Conservation (phyloP, 2,888 invertebrate genomes). For the Tinea trinotella region DNA sequence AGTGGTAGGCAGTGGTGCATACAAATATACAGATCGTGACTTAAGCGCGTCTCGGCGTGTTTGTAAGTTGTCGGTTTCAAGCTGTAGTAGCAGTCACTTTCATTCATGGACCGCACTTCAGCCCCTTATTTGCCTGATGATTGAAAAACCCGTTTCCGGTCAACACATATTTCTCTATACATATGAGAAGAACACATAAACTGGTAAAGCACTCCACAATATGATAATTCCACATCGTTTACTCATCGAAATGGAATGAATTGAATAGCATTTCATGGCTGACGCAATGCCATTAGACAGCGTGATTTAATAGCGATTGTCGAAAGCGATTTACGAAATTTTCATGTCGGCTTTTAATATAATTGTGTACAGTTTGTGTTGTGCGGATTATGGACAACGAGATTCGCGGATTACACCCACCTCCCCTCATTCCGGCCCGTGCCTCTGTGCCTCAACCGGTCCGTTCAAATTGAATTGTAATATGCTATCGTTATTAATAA, state of each 20-base stretch:
- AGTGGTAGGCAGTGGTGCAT: too few relatives aligned
- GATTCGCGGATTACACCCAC: constrained; percentile 33
- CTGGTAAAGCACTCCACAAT: too few relatives aligned
- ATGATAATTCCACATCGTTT: too few relatives aligned
- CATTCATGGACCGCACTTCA: too few relatives aligned
- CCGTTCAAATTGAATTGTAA: constrained; percentile 68
- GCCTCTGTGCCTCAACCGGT: constrained; percentile 26
- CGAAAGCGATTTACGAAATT: constrained; percentile 44
- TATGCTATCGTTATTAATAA: constrained; percentile 65
- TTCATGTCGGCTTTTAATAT: constrained; percentile 67
- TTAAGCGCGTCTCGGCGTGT: too few relatives aligned
- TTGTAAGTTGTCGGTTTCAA: too few relatives aligned
- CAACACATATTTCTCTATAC: too few relatives aligned
- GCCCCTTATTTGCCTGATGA: too few relatives aligned
- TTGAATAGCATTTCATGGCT: constrained; percentile 1
- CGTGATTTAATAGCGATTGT: constrained; percentile 35
- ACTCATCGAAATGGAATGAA: not conserved
- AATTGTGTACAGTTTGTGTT: constrained; percentile 62
- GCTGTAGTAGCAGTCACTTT: too few relatives aligned
- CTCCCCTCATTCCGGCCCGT: constrained; percentile 24
- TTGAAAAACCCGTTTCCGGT: too few relatives aligned
- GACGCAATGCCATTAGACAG: constrained; percentile 20
- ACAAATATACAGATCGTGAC: too few relatives aligned
- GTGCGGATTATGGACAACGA: constrained; percentile 42
- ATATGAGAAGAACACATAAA: too few relatives aligned